These are phyloP conservation scores for Sanderia malayensis DNA, from an alignment of 30 jellyfish, hydroid and myxozoan species.

Conservation along the genomic window DNA sequence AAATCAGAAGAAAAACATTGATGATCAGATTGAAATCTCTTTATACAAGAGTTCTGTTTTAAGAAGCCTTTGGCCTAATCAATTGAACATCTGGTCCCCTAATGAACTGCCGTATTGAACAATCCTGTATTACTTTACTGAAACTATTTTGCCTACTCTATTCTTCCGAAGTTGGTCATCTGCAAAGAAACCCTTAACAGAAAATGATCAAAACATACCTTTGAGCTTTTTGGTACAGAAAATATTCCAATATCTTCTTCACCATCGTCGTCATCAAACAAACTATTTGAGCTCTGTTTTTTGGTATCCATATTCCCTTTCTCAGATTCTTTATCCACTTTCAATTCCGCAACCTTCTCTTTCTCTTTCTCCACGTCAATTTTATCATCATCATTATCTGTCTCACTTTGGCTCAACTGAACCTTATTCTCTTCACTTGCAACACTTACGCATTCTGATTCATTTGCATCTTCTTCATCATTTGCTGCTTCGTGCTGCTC, in stretches of 20 bases:
- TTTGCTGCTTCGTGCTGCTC: conserved; percentile 6
- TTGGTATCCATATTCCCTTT: not conserved
- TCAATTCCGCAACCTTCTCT: too few relatives aligned
- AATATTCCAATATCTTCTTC: conserved; percentile 33
- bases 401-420: too few relatives aligned
- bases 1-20: too few relatives aligned
- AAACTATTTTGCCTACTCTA: not conserved
- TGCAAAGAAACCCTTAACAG: not conserved
- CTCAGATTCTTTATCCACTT: conserved; percentile 28
- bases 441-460: too few relatives aligned
- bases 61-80: too few relatives aligned
- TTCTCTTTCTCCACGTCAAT: conserved; percentile 43
- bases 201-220: conserved; percentile 12
- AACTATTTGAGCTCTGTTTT: not conserved
- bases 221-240: conserved; percentile 7
- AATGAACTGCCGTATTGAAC: too few relatives aligned
- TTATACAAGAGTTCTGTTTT: not conserved
- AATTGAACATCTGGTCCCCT: too few relatives aligned
- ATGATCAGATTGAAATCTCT: too few relatives aligned
- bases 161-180: not conserved
- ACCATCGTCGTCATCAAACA: conserved; percentile 27
- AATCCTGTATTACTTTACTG: too few relatives aligned
- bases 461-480: conserved; percentile 45
- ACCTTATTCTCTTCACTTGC: too few relatives aligned
- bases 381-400: conserved; percentile 42